Base-by-base conservation (phyloP, 2,113 vertebrate genomes). In the Corythornis madagascariensis region DNA sequence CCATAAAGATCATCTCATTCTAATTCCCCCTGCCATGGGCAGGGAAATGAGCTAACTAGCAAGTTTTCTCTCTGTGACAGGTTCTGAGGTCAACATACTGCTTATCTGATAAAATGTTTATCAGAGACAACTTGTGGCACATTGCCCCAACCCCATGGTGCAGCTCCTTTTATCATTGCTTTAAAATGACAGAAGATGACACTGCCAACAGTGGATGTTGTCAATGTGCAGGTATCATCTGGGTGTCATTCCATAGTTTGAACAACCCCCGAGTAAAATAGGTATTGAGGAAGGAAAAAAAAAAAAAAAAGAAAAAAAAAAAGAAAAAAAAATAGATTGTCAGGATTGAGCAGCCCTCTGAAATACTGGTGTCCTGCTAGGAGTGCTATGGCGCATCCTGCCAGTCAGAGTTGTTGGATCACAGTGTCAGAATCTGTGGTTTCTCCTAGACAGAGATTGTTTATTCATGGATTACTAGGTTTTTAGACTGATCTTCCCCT, bases 61-160 rank as follows among this genome's bases (percentile, higher is more conserved):
- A 85, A 57, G n/a, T 65, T 50, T 75, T 89, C 19, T 77, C 47
- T 72, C 74, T 75, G 28, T 50, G 69, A 50, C 55, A 89, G 15
- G 18, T 88, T 76, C 64, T 86, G 76, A 79, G 56, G 73, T 59
- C 43, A 93, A 61, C 31, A 6, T 56, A 43, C 26, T 79, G 56
- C 47, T 92, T 95, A 86, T 70, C 83, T 90, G 92, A 83, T 82
- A 78, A 92, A 89, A 63, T 14, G 21, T 75, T 89, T 86, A 75
- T 65, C 81, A 66, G 43, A 76, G 42, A 26, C n/a, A 75, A 55
- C 65, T 53, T 75, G 69, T 94, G 94, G 76, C 65, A 81, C 1
- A 1, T 35, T 75, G 35, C 57, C 61, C 42, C 16, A 14, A 42
- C 48, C 11, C 50, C 57, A 6, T 3, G 10, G 40, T 29, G 24